Evolutionary conservation across 2,888 invertebrate species (phyloP).

Genomic region (Ashinkailepas kermadecensis): DNA sequence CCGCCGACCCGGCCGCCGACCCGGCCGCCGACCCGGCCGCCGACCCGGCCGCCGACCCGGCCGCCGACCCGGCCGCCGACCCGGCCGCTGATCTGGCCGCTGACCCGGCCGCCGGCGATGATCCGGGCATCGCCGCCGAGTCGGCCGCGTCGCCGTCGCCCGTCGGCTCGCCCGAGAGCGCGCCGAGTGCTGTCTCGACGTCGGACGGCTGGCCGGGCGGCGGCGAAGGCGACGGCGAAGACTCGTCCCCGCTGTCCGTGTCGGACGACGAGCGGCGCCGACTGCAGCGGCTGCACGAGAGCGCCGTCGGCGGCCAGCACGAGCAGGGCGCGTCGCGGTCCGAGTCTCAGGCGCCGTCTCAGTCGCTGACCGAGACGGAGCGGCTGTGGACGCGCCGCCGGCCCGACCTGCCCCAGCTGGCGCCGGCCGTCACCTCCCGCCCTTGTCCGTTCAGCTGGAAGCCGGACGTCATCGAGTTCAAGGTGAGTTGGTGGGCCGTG

Average conservation of each 20-base stretch:
- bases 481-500: neutral
- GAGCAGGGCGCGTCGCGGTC: neutral
- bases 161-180: neutral
- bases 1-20: neutral
- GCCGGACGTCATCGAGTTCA: slow-evolving; percentile 10
- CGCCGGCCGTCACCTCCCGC: neutral
- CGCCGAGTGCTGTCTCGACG: neutral
- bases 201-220: neutral
- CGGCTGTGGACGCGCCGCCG: neutral
- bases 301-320: neutral
- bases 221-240: neutral
- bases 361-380: neutral
- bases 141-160: neutral
- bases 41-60: neutral
- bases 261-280: neutral
- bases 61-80: neutral
- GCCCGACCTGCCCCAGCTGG: neutral
- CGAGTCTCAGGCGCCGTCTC: neutral
- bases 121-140: neutral
- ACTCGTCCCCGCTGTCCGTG: neutral
- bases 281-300: neutral
- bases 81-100: neutral
- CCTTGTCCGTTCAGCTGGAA: slow-evolving; percentile 18
- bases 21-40: neutral
- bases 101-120: neutral